Percentiles rank a stretch among this genome's conserved stretches.
These are phyloP conservation scores for Raphicerus campestris DNA, from an alignment of 2,113 vertebrate species.

Conservation along the genomic window DNA sequence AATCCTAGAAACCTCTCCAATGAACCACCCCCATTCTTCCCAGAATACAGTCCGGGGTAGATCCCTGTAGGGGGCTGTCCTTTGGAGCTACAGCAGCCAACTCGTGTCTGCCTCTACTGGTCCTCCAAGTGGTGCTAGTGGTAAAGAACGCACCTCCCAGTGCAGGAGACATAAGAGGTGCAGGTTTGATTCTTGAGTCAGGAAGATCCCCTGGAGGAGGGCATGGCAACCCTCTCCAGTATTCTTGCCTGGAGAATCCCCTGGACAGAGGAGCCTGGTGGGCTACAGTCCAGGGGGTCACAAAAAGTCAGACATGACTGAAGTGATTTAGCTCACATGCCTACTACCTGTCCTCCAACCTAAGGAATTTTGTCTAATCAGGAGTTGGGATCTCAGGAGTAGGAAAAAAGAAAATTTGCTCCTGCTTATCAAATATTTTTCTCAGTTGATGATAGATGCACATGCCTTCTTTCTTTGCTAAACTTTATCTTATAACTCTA, in stretches of 20 bases:
- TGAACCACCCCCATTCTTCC: background rate
- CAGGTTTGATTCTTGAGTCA: background rate
- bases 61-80: accelerated
- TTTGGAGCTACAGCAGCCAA: background rate
- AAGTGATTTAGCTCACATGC: background rate
- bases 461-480: background rate
- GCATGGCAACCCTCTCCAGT: background rate
- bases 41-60: background rate
- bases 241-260: background rate
- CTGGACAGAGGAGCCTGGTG: background rate
- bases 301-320: background rate
- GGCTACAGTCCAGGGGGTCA: background rate
- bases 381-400: background rate
- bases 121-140: background rate
- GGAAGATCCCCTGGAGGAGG: background rate
- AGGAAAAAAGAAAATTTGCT: background rate
- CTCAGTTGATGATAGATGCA: background rate
- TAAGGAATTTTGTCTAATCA: background rate
- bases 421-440: background rate
- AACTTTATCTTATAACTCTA: background rate
- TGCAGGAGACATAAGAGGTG: background rate
- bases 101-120: background rate
- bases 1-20: background rate
- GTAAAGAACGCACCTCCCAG: background rate
- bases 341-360: background rate